Conservation (phyloP, 2,888 invertebrate species). For the Malthinus flaveolus region DNA sequence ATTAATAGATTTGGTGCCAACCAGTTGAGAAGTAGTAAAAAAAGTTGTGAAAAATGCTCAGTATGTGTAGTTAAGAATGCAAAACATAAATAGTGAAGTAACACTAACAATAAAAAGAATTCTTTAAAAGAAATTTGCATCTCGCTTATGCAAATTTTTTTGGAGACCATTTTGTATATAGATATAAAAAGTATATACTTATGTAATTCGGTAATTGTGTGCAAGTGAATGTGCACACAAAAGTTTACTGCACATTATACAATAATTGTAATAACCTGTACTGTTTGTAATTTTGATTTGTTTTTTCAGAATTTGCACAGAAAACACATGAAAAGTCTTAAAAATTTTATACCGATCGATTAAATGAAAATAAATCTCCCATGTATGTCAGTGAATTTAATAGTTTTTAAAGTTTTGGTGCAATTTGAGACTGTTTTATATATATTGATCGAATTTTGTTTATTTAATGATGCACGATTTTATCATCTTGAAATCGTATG, state of each 20-base stretch:
- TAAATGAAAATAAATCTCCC: constrained; percentile 20
- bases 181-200: constrained; percentile 23
- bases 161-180: constrained; percentile 31
- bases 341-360: constrained; percentile 38
- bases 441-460: constrained; percentile 21
- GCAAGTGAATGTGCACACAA: constrained; percentile 32
- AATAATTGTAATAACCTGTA: constrained; percentile 27
- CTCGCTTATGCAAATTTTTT: constrained; percentile 20
- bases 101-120: constrained; percentile 10
- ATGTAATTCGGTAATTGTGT: constrained; percentile 33
- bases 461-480: constrained; percentile 11
- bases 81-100: constrained; percentile 19
- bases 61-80: constrained; percentile 42
- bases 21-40: constrained; percentile 36
- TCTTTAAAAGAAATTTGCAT: constrained; percentile 23
- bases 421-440: constrained; percentile 54
- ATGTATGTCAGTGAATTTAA: constrained; percentile 23
- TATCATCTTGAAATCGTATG: constrained; percentile 10
- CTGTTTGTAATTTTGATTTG: constrained; percentile 23
- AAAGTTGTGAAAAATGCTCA: constrained; percentile 49
- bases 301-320: constrained; percentile 36
- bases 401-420: constrained; percentile 45
- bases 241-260: constrained; percentile 21
- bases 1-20: constrained; percentile 45
- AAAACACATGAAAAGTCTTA: constrained; percentile 33